Evolutionary conservation across 2,113 vertebrate species (phyloP), one percentile per base, ranked within the genome.

Genomic region (Scomber colias): DNA sequence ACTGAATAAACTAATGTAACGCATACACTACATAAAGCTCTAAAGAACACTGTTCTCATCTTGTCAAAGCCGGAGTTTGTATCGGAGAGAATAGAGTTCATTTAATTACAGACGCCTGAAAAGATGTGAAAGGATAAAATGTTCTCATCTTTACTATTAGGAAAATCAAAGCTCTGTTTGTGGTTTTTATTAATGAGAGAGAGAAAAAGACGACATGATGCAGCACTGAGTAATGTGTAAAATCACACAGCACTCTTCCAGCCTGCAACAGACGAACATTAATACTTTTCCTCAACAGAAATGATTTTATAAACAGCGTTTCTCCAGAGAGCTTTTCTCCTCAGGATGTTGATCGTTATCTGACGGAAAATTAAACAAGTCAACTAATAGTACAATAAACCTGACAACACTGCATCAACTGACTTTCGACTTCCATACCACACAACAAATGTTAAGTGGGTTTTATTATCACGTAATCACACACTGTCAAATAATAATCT

Each of bases 281-380:
- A 66, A 83, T 54, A 50, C 6, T 19, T 62, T 11, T 21, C 24
- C 5, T 14, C 35, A 40, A 46, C 51, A 46, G 57, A 70, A 59
- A 53, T 65, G 2, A 61, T 30, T 31, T 30, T 2, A 46, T 19
- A 19, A 68, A 70, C 10, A 51, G 40, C 53, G 11, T 57, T 70
- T 53, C 24, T 74, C 35, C 6, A 17, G 44, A 31, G 44, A n/a
- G 27, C 35, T 54, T 75, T 71, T 65, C 65, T 70, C 51, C 59
- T 78, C 49, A 19, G 19, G 46, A 61, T 53, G 45, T 19, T 56
- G 60, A 71, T 57, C n/a, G 71, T 51, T 54, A 66, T 72, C 54
- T 48, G 46, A 44, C 16, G 27, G 15, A 72, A 67, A 62, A 56
- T 44, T 4, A 71, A 68, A 68, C 56, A 50, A 59, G 57, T 72